phyloP scores from a whole-genome alignment of 2,113 vertebrate species.

The Pygoscelis adeliae region DNA sequence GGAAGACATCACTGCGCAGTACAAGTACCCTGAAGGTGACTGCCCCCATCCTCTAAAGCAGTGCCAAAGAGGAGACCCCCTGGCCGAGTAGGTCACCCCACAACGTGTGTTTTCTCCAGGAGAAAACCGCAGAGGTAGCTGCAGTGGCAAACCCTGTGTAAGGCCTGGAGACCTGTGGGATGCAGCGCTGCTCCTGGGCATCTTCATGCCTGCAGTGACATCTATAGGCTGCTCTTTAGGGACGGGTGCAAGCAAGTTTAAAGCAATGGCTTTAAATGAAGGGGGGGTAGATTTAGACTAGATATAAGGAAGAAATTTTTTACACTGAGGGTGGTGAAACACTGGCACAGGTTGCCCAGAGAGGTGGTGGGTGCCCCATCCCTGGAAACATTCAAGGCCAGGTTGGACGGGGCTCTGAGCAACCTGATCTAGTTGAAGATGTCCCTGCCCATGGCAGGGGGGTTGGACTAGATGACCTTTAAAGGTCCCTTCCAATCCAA shows the following conservation, averaged over 20 bases:
- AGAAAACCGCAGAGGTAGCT: background rate
- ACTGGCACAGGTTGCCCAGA: too few relatives aligned
- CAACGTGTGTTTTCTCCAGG: background rate
- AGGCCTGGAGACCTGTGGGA: background rate
- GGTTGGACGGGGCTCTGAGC: too few relatives aligned
- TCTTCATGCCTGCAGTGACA: background rate
- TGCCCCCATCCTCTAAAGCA: background rate
- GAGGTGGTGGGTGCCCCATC: too few relatives aligned
- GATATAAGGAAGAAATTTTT: too few relatives aligned
- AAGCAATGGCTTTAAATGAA: too few relatives aligned
- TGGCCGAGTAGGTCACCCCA: background rate
- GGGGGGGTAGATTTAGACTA: too few relatives aligned
- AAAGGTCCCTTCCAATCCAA: too few relatives aligned
- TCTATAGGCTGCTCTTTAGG: background rate
- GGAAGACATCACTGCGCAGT: conserved; percentile 65
- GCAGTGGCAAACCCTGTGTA: background rate
- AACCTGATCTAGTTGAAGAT: too few relatives aligned
- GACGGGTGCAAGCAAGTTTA: background rate
- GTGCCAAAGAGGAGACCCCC: background rate
- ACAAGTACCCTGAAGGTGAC: conserved; percentile 76
- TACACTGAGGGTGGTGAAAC: too few relatives aligned
- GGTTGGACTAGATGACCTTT: too few relatives aligned
- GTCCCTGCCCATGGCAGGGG: too few relatives aligned
- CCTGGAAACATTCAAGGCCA: too few relatives aligned
- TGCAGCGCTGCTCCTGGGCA: background rate